Base-by-base conservation (phyloP, 2,113 vertebrate genomes). In the Serilophus lunatus region DNA sequence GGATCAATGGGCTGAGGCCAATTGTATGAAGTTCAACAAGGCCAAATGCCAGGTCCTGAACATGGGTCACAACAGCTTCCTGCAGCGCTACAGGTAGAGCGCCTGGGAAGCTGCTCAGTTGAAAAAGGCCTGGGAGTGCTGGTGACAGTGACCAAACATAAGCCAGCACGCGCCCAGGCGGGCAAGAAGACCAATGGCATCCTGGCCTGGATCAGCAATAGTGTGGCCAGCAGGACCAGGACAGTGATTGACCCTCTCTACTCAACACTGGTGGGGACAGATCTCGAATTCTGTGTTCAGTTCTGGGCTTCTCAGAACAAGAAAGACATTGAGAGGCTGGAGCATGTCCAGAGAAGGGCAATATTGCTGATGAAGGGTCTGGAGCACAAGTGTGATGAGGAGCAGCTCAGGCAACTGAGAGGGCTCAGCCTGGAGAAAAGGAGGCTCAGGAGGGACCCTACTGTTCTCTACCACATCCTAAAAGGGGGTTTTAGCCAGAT, bases 211-310 rank as follows among this genome's bases (percentile, higher is more conserved):
- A 7, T 31, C 59, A 65, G 57, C 40, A 54, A 6, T 1, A 1
- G 25, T 4, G 35, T 31, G 85, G 31, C 22, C 49, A 57, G 35
- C 42, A 49, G 57, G 49, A 64, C 13, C 50, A 64, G 0, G 0
- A 20, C 49, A 72, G 42, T 0, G 50, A 49, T 0, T 65, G 31
- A 22, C 0, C 57, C 26, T 9, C 5, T 42, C 49, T 50, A 2
- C 2, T 72, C 0, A 0, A 4, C 50, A 65, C 50, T 57, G 50
- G 2, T n/a, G 40, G 54, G 49, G 49, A 1, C 66, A 50, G 35
- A 35, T 3, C 35, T 36, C 3, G 0, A 54, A 7, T 36, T 22
- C 42, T 72, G 35, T 6, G 57, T 0, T 12, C 35, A 31, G 11
- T 42, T 80, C 1, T 50, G 59, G 35, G 42, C 12, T 1, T 28